Conservation (phyloP, 2,888 invertebrate species). For the Lamellibrachia satsuma region DNA sequence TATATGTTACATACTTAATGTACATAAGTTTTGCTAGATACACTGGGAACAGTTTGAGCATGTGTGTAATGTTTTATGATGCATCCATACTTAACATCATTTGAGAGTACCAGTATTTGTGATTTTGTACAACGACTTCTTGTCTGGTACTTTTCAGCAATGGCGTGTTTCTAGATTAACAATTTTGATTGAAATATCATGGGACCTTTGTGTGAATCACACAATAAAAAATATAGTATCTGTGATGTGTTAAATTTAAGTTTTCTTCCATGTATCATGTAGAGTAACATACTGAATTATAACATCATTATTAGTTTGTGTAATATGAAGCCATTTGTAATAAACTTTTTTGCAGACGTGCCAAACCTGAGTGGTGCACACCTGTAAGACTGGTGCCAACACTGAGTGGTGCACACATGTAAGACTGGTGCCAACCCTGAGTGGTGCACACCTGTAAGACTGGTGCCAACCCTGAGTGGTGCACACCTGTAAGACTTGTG, state of each 20-base stretch:
- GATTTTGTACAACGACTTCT: not conserved
- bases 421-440: no score
- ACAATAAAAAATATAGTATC: not conserved
- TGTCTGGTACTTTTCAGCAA: not conserved
- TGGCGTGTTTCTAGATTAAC: not conserved
- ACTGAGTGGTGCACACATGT: no score
- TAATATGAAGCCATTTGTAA: not conserved
- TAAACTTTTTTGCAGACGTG: no score
- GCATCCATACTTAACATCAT: no score
- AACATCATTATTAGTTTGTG: not conserved
- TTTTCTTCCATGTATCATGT: not conserved
- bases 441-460: no score
- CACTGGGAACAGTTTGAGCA: not conserved
- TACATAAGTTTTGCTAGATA: not conserved
- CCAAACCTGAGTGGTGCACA: no score
- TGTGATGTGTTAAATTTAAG: not conserved
- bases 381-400: no score
- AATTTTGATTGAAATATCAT: not conserved
- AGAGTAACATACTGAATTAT: not conserved
- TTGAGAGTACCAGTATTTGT: no score
- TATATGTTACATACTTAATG: not conserved
- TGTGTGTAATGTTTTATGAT: not conserved
- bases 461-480: no score
- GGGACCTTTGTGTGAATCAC: not conserved
- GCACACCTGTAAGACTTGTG: no score